phyloP scores from a whole-genome alignment of 2,113 vertebrate genomes.

The Odobenus rosmarus region DNA sequence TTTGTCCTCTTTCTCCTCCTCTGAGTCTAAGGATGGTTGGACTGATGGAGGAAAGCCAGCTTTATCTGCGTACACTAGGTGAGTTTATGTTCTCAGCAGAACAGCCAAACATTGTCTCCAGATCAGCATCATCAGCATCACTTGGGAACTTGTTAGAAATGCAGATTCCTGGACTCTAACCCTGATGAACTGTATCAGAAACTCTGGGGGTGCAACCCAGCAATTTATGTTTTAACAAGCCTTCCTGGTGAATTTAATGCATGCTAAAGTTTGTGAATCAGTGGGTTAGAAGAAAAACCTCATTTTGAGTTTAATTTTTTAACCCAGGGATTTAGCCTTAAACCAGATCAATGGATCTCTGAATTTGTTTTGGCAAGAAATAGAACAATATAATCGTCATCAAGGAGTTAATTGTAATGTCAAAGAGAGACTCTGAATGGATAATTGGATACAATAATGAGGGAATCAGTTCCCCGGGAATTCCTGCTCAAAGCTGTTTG shows the following conservation, averaged over 20 bases:
- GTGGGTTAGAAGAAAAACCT: neutral
- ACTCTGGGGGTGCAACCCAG: neutral
- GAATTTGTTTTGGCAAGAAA: constrained; percentile 38
- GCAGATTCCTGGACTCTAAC: neutral
- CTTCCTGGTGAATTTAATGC: neutral
- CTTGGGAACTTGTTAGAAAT: neutral
- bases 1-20: neutral
- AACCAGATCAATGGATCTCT: constrained; percentile 5
- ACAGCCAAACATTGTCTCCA: neutral
- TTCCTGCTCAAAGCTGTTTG: constrained; percentile 40
- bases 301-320: neutral
- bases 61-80: neutral
- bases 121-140: neutral
- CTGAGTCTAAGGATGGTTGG: neutral
- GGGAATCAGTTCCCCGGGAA: constrained; percentile 35
- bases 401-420: neutral
- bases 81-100: neutral
- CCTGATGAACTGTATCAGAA: neutral
- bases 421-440: neutral
- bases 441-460: constrained; percentile 29
- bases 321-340: neutral
- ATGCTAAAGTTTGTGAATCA: neutral
- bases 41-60: neutral
- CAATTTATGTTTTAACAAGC: neutral
- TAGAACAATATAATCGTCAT: neutral